Conservation (phyloP, 2,113 vertebrate genomes). For the Muntiacus reevesi region DNA sequence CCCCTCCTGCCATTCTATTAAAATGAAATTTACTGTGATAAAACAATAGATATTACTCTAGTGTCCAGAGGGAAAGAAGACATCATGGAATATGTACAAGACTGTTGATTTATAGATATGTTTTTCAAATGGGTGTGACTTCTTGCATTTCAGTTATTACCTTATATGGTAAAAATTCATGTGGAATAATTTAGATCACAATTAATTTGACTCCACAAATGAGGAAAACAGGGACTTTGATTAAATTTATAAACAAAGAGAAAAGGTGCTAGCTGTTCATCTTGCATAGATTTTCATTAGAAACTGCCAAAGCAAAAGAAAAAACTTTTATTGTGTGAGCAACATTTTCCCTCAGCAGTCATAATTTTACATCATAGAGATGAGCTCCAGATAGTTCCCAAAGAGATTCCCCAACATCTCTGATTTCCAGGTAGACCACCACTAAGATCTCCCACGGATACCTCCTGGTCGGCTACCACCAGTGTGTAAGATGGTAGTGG, state of each 20-base stretch:
- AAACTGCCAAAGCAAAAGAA: background rate
- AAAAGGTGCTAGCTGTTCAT: background rate
- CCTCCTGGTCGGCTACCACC: background rate
- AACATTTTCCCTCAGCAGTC: background rate
- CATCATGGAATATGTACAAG: background rate
- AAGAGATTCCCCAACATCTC: background rate
- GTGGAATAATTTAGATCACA: background rate
- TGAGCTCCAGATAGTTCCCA: background rate
- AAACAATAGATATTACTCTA: background rate
- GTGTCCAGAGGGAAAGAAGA: background rate
- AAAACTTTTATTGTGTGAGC: background rate
- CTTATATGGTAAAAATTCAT: background rate
- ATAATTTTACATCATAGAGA: background rate
- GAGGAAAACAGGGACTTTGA: background rate
- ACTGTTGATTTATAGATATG: background rate
- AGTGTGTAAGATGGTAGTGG: background rate
- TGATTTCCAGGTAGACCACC: background rate
- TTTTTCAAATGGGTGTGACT: background rate
- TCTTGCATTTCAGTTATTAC: background rate
- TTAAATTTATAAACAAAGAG: background rate
- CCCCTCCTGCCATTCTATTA: background rate
- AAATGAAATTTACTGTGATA: background rate
- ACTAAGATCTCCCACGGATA: background rate
- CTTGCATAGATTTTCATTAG: background rate
- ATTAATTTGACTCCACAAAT: background rate